Conservation (phyloP, 2,113 vertebrate genomes). For the Porphyrio hochstetteri region DNA sequence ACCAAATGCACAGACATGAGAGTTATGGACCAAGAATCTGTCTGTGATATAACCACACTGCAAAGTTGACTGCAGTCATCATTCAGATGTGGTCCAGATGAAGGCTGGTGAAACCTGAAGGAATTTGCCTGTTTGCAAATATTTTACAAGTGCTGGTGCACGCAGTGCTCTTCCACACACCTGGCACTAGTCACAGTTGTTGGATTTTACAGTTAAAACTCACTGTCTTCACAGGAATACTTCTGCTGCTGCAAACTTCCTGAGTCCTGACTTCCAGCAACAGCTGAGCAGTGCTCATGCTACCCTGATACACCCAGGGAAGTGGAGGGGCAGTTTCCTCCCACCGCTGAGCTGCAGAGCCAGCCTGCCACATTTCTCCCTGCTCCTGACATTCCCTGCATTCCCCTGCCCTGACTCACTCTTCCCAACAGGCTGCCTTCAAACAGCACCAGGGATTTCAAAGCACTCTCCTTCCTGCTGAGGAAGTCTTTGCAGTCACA, state of each 20-base stretch:
- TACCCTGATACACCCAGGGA: background rate
- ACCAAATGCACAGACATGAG: background rate
- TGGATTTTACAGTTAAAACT: background rate
- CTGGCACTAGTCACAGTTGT: fast-evolving
- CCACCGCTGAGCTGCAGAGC: background rate
- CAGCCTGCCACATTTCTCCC: background rate
- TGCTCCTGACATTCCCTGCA: conserved; percentile 13
- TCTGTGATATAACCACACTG: background rate
- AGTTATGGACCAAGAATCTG: background rate
- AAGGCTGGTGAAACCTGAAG: background rate
- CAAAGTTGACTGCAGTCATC: background rate
- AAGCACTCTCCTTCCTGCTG: background rate
- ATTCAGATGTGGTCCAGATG: background rate
- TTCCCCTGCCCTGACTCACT: conserved; percentile 3
- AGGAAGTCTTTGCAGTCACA: background rate
- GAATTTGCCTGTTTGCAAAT: background rate
- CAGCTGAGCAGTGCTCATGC: background rate
- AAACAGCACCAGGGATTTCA: background rate
- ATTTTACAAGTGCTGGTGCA: background rate
- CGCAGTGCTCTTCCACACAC: background rate
- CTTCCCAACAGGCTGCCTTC: background rate
- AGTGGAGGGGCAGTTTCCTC: background rate
- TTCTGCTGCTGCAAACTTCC: background rate
- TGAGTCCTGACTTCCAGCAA: background rate
- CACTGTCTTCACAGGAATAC: background rate